Conservation (phyloP, 2,113 vertebrate species). For the Parotia lawesii region DNA sequence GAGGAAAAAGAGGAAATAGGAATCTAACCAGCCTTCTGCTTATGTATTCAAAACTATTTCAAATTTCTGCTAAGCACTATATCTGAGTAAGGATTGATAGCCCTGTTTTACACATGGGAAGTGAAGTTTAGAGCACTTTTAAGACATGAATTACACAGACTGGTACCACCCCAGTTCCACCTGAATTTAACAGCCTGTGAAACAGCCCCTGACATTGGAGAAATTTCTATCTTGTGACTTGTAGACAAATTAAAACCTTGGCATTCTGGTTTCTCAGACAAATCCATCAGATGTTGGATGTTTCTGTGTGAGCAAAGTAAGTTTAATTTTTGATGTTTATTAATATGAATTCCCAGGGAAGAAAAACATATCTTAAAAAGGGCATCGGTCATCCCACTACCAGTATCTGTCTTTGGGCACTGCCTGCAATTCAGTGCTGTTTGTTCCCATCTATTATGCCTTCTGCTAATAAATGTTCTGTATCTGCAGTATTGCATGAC, state of each 20-base stretch:
- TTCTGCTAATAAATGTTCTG: slow-evolving; percentile 23
- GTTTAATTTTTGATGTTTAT: neutral
- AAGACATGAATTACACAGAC: neutral
- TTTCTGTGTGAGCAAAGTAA: neutral
- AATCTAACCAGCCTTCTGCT: neutral
- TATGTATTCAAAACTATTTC: neutral
- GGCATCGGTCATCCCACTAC: neutral
- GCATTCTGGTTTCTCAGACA: neutral
- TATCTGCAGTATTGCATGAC: neutral
- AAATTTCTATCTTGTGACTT: neutral
- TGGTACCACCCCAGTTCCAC: neutral
- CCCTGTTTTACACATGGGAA: neutral
- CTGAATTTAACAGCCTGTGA: neutral
- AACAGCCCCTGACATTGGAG: neutral
- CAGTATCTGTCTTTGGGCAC: neutral
- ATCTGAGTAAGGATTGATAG: neutral
- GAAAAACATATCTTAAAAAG: neutral
- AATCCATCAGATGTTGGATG: neutral
- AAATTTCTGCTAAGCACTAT: neutral
- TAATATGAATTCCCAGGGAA: neutral
- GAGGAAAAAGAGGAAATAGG: neutral
- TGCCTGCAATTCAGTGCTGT: neutral
- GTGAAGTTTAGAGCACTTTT: neutral
- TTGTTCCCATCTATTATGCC: slow-evolving; percentile 7
- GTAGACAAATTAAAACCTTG: neutral